A percentile compares a stretch with the other conserved stretches of the same genome.
Evolutionary conservation across 2,113 vertebrate genomes (phyloP).

Genomic region (Perca schrenkii): DNA sequence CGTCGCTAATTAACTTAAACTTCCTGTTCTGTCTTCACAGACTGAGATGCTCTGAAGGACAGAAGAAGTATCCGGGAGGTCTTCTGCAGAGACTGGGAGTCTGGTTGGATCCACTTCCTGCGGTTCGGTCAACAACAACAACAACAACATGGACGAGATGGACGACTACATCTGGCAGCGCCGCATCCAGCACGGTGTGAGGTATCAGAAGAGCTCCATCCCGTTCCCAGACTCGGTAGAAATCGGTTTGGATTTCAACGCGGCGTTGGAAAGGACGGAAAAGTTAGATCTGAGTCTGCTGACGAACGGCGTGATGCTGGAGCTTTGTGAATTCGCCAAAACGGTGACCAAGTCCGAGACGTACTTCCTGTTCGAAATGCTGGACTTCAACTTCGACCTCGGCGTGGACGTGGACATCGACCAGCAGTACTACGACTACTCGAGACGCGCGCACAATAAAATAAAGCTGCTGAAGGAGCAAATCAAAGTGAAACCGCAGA

Average conservation of each 20-base stretch:
- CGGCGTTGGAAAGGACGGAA: conserved; percentile 9
- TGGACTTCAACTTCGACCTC: conserved; percentile 46
- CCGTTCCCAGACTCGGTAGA: conserved; percentile 34
- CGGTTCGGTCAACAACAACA: not conserved
- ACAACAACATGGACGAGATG: not conserved
- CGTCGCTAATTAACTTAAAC: not conserved
- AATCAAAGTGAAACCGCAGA: not conserved
- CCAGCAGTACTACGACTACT: not conserved
- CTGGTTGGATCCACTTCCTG: not conserved
- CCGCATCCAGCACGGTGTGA: conserved; percentile 31
- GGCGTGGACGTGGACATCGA: conserved; percentile 1
- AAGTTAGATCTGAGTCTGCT: conserved; percentile 39
- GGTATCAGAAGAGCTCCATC: not conserved
- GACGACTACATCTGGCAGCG: conserved; percentile 52
- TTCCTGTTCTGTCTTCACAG: not conserved
- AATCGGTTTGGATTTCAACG: conserved; percentile 55
- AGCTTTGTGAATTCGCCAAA: conserved; percentile 47
- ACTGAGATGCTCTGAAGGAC: not conserved
- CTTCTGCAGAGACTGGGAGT: not conserved
- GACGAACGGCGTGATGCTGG: conserved; percentile 51
- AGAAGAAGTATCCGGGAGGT: not conserved
- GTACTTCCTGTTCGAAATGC: conserved; percentile 52
- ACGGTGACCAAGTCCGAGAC: not conserved
- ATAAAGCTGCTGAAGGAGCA: not conserved
- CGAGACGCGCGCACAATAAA: not conserved